Evolutionary conservation across 2,797 vertebrate genomes (phyloP), one percentile per base, ranked within the genome.

Genomic region (Mormyrops boulengeri): DNA sequence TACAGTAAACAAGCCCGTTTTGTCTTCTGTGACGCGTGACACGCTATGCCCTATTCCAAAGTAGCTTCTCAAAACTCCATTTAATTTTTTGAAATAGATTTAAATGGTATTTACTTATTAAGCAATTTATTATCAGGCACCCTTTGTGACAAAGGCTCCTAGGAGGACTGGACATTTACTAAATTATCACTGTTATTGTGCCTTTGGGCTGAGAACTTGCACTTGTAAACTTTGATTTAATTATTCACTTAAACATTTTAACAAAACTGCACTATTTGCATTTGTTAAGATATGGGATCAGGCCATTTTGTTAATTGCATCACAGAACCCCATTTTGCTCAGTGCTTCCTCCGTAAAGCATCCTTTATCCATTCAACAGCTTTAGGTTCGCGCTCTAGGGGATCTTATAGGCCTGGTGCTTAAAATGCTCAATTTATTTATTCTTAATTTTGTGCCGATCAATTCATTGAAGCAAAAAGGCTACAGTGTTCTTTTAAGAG

Each of bases 381-480:
- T 97, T 96, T 95, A 96, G 97, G 95, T 97, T 96, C 97, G 97
- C 97, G 98, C 98, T 97, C 97, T 97, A 97, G 97, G 98, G 97
- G 97, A 97, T 97, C 97, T 98, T 98, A 98, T 97, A 97, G 97
- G 96, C 97, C 95, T 94, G 95, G 94, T 98, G 97, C 97, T 97
- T 97, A 97, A 99, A 99, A 98, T 97, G 97, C 97, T 98, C 97
- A 96, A 98, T 99, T 98, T 99, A 99, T 99, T 99, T 99, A 98
- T 99, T 99, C 98, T 98, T 99, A 99, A 99, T 99, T 99, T 99
- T 98, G 98, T 98, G 97, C 97, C 97, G 97, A 99, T 99, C 98
- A 99, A 97, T 99, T 99, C 98, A 99, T 98, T 97, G 98, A 98
- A 99, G 97, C 96, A 97, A 98, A 98, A 98, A 97, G 97, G 98